These are phyloP conservation scores for Hippocampus kuda DNA, from an alignment of 2,797 vertebrate genomes.

Conservation along the genomic window DNA sequence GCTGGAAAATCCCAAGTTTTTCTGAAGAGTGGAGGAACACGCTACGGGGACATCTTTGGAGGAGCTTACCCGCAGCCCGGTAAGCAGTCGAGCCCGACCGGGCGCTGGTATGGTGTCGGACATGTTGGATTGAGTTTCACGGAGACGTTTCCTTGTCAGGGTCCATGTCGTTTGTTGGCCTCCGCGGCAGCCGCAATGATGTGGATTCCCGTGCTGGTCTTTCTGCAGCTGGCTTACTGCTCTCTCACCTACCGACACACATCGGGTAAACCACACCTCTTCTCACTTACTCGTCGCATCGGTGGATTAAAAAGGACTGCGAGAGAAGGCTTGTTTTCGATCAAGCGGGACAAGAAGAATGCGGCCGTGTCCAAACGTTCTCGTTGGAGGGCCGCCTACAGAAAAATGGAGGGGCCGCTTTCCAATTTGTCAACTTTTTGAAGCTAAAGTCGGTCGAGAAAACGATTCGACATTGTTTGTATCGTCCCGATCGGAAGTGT, in stretches of 20 bases:
- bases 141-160: background rate
- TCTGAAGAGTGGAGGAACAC: background rate
- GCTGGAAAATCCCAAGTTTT: background rate
- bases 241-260: constrained; percentile 24
- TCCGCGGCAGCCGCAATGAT: constrained; percentile 27
- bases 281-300: background rate
- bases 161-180: constrained; percentile 10
- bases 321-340: background rate
- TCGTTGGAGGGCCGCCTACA: too few species aligned
- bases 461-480: too few species aligned
- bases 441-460: too few species aligned
- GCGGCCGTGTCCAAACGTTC: too few species aligned
- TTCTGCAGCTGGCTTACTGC: constrained; percentile 42
- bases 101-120: background rate
- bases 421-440: too few species aligned
- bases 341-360: background rate
- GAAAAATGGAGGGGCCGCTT: too few species aligned
- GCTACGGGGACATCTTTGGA: background rate
- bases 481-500: too few species aligned
- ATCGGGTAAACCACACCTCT: constrained; percentile 44
- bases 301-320: too few species aligned
- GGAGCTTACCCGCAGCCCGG: background rate
- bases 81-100: background rate
- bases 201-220: constrained; percentile 36
- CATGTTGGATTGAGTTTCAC: background rate